A percentile compares a stretch with the other conserved stretches of the same genome.
Evolutionary conservation across 2,888 invertebrate species (phyloP).

Genomic region (Morinoia aosen): DNA sequence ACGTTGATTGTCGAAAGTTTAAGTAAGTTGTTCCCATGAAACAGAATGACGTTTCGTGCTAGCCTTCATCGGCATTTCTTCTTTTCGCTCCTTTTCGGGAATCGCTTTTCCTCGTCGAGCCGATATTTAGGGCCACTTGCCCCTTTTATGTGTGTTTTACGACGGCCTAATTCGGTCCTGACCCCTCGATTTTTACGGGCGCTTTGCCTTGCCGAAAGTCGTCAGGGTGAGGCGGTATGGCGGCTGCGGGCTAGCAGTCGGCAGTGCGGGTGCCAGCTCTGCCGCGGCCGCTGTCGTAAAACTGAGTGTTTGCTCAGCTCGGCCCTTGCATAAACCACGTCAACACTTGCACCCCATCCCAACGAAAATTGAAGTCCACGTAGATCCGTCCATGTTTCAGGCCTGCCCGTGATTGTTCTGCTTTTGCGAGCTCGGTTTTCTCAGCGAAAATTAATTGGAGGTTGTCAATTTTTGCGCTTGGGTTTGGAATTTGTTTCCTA

Average conservation of each 20-base stretch:
- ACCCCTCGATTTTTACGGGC: conserved; percentile 50
- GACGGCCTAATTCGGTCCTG: conserved; percentile 50
- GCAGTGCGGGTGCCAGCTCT: neutral
- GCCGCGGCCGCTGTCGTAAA: neutral
- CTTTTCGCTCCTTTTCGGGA: neutral
- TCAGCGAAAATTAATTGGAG: neutral
- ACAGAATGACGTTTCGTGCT: neutral
- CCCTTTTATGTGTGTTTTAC: conserved; percentile 51
- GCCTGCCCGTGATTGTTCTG: neutral
- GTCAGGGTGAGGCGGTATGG: neutral
- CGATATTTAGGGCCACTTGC: conserved; percentile 53
- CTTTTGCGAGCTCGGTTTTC: neutral
- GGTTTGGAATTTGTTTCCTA: neutral
- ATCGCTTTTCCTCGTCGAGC: conserved; percentile 39
- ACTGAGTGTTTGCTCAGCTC: conserved; percentile 12
- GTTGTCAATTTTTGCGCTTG: neutral
- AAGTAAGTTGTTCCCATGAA: neutral
- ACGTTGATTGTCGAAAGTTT: neutral
- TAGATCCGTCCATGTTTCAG: neutral
- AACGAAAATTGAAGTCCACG: conserved; percentile 10
- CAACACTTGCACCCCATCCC: neutral
- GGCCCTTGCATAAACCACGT: neutral
- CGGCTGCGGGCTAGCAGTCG: conserved; percentile 1
- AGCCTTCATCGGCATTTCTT: neutral
- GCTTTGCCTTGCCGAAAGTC: conserved; percentile 51